Base-by-base conservation (phyloP, 2,113 vertebrate genomes). In the Tonatia bakeri region DNA sequence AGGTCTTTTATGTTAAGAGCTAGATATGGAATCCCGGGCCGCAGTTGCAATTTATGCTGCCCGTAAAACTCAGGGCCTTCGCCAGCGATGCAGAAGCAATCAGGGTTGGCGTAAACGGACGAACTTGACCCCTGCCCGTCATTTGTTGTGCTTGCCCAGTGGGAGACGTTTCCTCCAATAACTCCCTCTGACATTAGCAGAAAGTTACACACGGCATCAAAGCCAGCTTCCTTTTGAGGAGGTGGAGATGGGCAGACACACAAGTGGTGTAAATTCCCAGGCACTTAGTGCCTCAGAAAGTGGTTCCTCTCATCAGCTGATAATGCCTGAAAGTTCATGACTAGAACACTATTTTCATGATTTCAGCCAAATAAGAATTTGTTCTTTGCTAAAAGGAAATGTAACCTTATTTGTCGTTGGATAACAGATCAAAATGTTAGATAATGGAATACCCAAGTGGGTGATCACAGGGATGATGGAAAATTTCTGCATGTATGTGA, bases 1-100 rank as follows among this genome's bases (percentile, higher is more conserved):
- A 95, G 45, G 89, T 84, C 96, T 98, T 97, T 96, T 91, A 97
- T 96, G 82, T 95, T 95, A 91, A 95, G 56, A 95, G 87, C 77
- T 82, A 85, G 94, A 69, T 95, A 85, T 91, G 92, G 90, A 92
- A 89, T 95, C 50, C 50, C 73, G 81, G 36, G 73, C 85, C 16
- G 20, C 85, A 94, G 54, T 85, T 79, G 28, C 1, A 0, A 95
- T 97, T 97, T 97, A 96, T 89, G 61, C 81, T 88, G 24, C 88
- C 69, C 87, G 92, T 96, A 95, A 98, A 97, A 92, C 47, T 94
- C 79, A 85, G 90, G 59, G 73, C 81, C 90, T 96, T 97, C 54
- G 86, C 65, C n/a, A 84, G 90, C 52, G 84, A 79, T 76, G 90
- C 84, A 86, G 97, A 97, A 94, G 91, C 94, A 94, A 94, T 77